These are phyloP conservation scores for Xestia xanthographa DNA, from an alignment of 2,888 invertebrate species.

Conservation along the genomic window DNA sequence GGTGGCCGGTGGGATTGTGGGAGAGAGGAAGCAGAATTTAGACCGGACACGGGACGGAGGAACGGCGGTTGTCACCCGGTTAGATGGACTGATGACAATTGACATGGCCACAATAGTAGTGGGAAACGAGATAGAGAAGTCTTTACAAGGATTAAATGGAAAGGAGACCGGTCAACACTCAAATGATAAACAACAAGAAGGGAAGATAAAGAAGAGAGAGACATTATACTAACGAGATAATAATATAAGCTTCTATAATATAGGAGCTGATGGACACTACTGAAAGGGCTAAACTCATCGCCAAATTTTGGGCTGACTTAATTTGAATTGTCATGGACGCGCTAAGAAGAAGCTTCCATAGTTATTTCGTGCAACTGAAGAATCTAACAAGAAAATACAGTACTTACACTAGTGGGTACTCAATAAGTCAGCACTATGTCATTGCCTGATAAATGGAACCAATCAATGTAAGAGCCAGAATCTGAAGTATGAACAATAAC, in stretches of 20 bases:
- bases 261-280: too few relatives aligned
- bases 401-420: neutral
- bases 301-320: too few relatives aligned
- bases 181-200: neutral
- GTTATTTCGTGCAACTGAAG: neutral
- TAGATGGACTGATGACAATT: slow-evolving; percentile 19
- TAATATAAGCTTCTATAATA: neutral
- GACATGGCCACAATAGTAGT: slow-evolving; percentile 16
- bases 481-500: slow-evolving; percentile 29
- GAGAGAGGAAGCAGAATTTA: slow-evolving; percentile 33
- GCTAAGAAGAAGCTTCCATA: neutral
- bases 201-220: too few relatives aligned
- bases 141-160: neutral
- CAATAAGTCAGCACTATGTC: slow-evolving; percentile 2
- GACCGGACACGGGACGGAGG: slow-evolving; percentile 24
- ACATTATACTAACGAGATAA: neutral
- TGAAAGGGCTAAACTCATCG: too few relatives aligned
- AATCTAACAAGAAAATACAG: neutral
- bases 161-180: neutral
- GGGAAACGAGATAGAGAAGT: neutral
- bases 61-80: slow-evolving; percentile 12
- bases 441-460: slow-evolving; percentile 34
- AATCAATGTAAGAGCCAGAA: slow-evolving; percentile 30
- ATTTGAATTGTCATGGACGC: too few relatives aligned
- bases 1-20: slow-evolving; percentile 27